These are phyloP conservation scores for Ormyrus rosae DNA, from an alignment of 2,888 invertebrate species.

Conservation along the genomic window DNA sequence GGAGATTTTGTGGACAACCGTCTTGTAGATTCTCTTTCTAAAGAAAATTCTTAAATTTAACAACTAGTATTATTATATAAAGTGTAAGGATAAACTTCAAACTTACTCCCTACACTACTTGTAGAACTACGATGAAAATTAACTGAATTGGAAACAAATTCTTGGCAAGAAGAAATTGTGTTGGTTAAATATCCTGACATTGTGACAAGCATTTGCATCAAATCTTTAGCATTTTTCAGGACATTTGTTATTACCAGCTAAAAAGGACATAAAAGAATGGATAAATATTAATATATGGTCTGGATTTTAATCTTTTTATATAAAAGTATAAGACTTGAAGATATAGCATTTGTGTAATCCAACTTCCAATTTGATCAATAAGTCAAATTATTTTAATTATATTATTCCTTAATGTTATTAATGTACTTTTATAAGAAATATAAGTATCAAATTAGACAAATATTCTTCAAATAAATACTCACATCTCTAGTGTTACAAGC, in stretches of 20 bases:
- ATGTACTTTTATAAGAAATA: not conserved
- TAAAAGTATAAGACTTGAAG: too few relatives aligned
- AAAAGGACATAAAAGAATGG: slow-evolving; percentile 49
- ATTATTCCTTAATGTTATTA: too few relatives aligned
- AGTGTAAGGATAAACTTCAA: not conserved
- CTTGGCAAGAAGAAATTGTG: slow-evolving; percentile 67
- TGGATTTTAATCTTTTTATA: too few relatives aligned
- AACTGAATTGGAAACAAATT: slow-evolving; percentile 57
- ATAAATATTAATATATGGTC: not conserved
- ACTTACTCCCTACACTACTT: slow-evolving; percentile 53
- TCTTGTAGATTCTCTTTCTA: slow-evolving; percentile 64
- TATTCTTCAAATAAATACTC: slow-evolving; percentile 47
- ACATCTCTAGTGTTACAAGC: slow-evolving; percentile 67
- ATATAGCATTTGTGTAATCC: too few relatives aligned
- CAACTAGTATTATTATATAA: not conserved
- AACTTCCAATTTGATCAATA: too few relatives aligned
- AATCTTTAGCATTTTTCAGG: slow-evolving; percentile 66
- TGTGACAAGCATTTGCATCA: slow-evolving; percentile 65
- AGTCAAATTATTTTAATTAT: too few relatives aligned
- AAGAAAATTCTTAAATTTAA: slow-evolving; percentile 10
- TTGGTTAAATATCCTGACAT: slow-evolving; percentile 65
- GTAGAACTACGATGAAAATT: slow-evolving; percentile 47
- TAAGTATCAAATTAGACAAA: not conserved
- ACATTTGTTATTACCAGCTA: slow-evolving; percentile 65
- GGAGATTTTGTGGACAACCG: slow-evolving; percentile 68